These are phyloP conservation scores for Callocephalon fimbriatum DNA, from an alignment of 2,113 vertebrate genomes.

Conservation along the genomic window DNA sequence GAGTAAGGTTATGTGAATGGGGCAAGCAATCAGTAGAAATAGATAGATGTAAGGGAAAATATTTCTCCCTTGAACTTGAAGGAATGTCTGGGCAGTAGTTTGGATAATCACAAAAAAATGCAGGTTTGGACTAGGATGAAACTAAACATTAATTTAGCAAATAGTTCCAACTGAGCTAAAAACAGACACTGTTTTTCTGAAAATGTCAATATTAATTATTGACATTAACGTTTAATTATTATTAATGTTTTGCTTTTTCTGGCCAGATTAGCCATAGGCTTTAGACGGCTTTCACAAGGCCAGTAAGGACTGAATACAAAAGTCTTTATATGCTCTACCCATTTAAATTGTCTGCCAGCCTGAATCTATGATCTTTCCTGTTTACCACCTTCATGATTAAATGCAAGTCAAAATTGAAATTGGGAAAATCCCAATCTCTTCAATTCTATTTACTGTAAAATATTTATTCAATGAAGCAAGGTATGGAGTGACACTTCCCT, in stretches of 20 bases:
- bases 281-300: not conserved
- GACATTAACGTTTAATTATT: too few relatives aligned
- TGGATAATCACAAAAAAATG: not conserved
- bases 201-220: not conserved
- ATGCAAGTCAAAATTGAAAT: not conserved
- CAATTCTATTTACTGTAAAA: not conserved
- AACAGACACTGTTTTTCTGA: conserved; percentile 4
- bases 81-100: not conserved
- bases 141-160: not conserved
- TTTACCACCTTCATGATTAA: conserved; percentile 12
- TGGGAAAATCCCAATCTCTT: not conserved
- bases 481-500: not conserved
- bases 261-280: not conserved
- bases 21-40: not conserved
- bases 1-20: not conserved
- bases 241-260: conserved; percentile 15
- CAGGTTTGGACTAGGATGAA: not conserved
- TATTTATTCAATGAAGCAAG: conserved; percentile 15
- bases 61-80: not conserved
- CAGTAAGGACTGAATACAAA: not conserved
- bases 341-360: not conserved
- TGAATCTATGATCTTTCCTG: not conserved
- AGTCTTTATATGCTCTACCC: not conserved
- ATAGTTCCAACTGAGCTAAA: not conserved
- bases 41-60: not conserved